A percentile compares a stretch with the other conserved stretches of the same genome.
phyloP scores from a whole-genome alignment of 2,797 vertebrate genomes.

The Notoglanidium macrostoma region DNA sequence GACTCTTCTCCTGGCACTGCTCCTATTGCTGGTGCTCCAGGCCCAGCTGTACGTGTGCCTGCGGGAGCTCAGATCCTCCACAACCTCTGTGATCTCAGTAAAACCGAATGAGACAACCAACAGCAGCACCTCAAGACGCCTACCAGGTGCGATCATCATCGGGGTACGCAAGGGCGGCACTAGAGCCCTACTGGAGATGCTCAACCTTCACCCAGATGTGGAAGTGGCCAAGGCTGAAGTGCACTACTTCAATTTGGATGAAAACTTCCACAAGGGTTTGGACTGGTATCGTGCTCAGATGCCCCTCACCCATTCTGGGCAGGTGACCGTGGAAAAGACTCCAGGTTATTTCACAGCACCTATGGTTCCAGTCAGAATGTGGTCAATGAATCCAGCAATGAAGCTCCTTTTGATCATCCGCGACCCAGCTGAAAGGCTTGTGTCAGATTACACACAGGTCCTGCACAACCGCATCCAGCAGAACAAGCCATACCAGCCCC shows the following conservation, averaged over 20 bases:
- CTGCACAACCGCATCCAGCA: slow-evolving; percentile 78
- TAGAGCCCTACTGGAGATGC: slow-evolving; percentile 81
- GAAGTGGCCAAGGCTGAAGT: slow-evolving; percentile 81
- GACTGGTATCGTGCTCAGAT: slow-evolving; percentile 82
- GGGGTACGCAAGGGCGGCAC: slow-evolving; percentile 83
- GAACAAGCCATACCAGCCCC: slow-evolving; percentile 76
- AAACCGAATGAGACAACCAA: slow-evolving; percentile 61
- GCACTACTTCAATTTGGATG: slow-evolving; percentile 83
- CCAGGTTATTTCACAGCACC: slow-evolving; percentile 80
- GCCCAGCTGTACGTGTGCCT: slow-evolving; percentile 75
- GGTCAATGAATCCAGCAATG: slow-evolving; percentile 72
- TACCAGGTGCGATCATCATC: slow-evolving; percentile 80
- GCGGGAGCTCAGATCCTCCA: slow-evolving; percentile 66
- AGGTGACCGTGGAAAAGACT: slow-evolving; percentile 83
- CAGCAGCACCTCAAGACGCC: slow-evolving; percentile 68
- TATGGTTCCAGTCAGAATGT: slow-evolving; percentile 71
- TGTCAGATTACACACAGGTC: slow-evolving; percentile 86
- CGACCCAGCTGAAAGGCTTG: slow-evolving; percentile 79
- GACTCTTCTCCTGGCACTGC: slow-evolving; percentile 75
- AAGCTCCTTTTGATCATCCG: slow-evolving; percentile 80
- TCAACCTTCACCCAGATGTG: slow-evolving; percentile 80
- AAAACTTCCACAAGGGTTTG: slow-evolving; percentile 76
- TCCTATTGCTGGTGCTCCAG: slow-evolving; percentile 77
- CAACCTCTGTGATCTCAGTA: slow-evolving; percentile 47
- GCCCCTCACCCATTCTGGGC: slow-evolving; percentile 71